Conservation (phyloP, 2,888 invertebrate genomes). For the Megaustenia siamemsis region DNA sequence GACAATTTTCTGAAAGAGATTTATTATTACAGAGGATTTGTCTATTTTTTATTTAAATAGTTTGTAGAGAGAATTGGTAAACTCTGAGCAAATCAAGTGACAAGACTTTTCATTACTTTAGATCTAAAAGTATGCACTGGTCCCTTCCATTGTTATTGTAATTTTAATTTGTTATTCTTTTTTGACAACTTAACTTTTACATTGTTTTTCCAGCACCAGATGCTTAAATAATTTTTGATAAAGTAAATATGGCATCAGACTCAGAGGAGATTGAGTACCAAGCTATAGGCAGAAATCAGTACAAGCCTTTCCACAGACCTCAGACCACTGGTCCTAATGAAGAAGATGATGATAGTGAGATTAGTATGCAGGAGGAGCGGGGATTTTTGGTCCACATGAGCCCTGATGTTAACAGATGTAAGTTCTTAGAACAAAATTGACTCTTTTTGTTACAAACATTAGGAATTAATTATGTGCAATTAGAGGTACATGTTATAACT, state of each 20-base stretch:
- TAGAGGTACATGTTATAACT: too few species aligned
- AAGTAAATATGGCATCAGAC: conserved; percentile 50
- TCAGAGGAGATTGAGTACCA: conserved; percentile 55
- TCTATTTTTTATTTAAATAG: too few species aligned
- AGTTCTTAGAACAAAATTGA: conserved; percentile 57
- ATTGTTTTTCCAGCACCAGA: not conserved
- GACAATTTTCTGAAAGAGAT: too few species aligned
- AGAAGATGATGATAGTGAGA: conserved; percentile 70
- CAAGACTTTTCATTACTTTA: too few species aligned
- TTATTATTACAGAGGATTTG: too few species aligned
- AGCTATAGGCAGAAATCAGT: conserved; percentile 29
- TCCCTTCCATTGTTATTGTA: not conserved
- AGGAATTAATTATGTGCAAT: too few species aligned
- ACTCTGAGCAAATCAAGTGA: too few species aligned
- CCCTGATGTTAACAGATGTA: conserved; percentile 88
- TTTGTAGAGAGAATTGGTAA: too few species aligned
- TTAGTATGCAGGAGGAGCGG: conserved; percentile 70
- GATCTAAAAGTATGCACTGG: not conserved
- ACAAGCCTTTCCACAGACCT: conserved; percentile 19
- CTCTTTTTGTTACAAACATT: too few species aligned
- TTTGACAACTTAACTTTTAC: not conserved
- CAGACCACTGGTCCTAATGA: not conserved
- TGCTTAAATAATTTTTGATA: not conserved
- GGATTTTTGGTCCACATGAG: conserved; percentile 88
- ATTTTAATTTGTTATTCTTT: too few species aligned